Evolutionary conservation across 2,888 invertebrate genomes (phyloP).

Genomic region (Acronicta leporina): DNA sequence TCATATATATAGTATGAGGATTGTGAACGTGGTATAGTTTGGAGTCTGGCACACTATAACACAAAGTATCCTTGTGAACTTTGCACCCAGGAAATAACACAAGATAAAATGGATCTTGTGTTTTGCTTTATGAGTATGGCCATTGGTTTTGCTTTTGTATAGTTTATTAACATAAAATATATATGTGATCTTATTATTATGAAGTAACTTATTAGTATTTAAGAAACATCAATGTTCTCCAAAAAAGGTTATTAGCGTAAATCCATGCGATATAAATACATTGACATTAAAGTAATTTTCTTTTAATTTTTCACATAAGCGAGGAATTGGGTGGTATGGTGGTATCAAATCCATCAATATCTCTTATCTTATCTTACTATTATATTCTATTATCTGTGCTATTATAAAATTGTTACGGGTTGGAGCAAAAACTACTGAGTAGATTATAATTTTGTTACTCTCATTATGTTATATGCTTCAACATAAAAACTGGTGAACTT

Average conservation of each 20-base stretch:
- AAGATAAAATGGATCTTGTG: conserved; percentile 5
- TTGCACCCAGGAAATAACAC: background rate
- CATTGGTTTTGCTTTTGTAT: conserved; percentile 61
- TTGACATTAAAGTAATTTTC: conserved; percentile 45
- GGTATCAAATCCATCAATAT: too few relatives aligned
- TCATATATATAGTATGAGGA: background rate
- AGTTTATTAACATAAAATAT: conserved; percentile 64
- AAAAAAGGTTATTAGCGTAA: conserved; percentile 64
- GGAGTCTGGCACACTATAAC: conserved; percentile 13
- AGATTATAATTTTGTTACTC: too few relatives aligned
- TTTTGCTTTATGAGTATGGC: conserved; percentile 28
- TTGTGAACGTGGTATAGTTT: conserved; percentile 1
- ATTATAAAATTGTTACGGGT: too few relatives aligned
- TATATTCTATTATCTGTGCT: too few relatives aligned
- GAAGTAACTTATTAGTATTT: conserved; percentile 62
- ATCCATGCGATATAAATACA: conserved; percentile 66
- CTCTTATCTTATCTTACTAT: too few relatives aligned
- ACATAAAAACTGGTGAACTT: too few relatives aligned
- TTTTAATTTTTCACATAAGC: background rate
- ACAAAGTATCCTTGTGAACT: background rate
- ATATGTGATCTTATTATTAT: conserved; percentile 77
- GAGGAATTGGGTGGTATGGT: too few relatives aligned
- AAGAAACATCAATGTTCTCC: conserved; percentile 70
- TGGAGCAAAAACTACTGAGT: too few relatives aligned
- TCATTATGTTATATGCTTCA: too few relatives aligned